A percentile compares a stretch with the other conserved stretches of the same genome.
These are phyloP conservation scores for Anodontia alba DNA, from an alignment of 2,888 invertebrate species.

Conservation along the genomic window DNA sequence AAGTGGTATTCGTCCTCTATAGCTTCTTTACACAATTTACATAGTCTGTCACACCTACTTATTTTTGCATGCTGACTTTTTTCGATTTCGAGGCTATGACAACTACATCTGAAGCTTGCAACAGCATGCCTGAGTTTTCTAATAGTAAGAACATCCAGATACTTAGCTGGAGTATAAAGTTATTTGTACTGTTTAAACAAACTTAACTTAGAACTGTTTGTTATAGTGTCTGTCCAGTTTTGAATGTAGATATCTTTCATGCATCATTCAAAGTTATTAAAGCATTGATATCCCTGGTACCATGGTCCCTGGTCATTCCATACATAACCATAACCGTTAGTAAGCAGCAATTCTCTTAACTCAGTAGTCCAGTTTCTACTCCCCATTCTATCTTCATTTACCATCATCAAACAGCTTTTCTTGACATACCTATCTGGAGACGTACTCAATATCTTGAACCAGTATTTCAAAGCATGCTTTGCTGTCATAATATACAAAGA, in stretches of 20 bases:
- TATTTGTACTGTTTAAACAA: no score
- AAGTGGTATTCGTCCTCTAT: no score
- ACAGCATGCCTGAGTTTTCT: no score
- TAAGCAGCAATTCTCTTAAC: not conserved
- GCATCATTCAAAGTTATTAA: not conserved
- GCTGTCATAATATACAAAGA: conserved; percentile 13
- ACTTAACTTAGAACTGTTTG: no score
- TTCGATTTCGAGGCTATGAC: not conserved
- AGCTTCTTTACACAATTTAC: no score
- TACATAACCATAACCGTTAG: conserved; percentile 10
- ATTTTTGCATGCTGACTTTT: no score
- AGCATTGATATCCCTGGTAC: not conserved
- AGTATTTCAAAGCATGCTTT: conserved; percentile 27
- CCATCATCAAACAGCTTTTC: not conserved
- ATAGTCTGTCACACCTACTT: no score
- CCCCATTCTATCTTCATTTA: not conserved
- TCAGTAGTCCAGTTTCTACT: not conserved
- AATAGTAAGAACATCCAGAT: no score
- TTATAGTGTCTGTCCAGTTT: no score
- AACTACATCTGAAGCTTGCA: no score
- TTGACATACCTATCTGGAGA: conserved; percentile 1
- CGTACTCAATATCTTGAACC: conserved; percentile 17
- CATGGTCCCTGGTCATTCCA: not conserved
- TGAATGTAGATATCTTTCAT: not conserved
- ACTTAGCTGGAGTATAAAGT: no score